Evolutionary conservation across 2,888 invertebrate genomes (phyloP).

Genomic region (Buathra laborator): DNA sequence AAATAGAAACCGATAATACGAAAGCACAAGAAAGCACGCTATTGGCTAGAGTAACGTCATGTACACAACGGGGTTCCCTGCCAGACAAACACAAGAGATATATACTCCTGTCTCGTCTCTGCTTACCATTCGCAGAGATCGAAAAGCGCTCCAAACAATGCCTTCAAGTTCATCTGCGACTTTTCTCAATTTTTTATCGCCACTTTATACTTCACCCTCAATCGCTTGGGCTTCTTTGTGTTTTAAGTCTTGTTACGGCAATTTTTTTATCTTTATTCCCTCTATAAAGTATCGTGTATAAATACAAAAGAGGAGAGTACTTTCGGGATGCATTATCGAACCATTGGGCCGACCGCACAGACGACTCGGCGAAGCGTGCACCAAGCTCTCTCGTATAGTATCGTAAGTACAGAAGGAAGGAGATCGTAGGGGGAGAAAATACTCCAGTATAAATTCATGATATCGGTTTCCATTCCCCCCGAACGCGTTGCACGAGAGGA

Average conservation of each 20-base stretch:
- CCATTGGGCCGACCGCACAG: conserved; percentile 24
- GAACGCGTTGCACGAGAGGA: conserved; percentile 47
- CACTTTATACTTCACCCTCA: background rate
- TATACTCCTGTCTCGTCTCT: background rate
- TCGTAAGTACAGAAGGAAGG: background rate
- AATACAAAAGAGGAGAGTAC: conserved; percentile 33
- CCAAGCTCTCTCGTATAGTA: background rate
- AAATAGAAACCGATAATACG: background rate
- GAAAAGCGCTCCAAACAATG: conserved; percentile 22
- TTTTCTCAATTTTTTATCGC: conserved; percentile 16
- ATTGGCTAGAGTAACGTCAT: background rate
- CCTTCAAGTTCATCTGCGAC: background rate
- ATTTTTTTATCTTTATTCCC: background rate
- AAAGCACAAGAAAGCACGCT: background rate
- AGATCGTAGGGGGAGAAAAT: conserved; percentile 18
- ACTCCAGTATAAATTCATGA: conserved; percentile 48
- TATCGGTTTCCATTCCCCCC: conserved; percentile 65
- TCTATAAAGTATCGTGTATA: conserved; percentile 2
- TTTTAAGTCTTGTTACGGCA: background rate
- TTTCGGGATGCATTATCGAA: conserved; percentile 49
- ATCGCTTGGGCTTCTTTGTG: background rate
- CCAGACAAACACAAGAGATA: background rate
- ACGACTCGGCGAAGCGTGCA: conserved; percentile 5
- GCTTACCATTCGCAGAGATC: conserved; percentile 19
- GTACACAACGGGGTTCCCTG: background rate